These are phyloP conservation scores for Empis livida DNA, from an alignment of 2,888 invertebrate genomes.

Conservation along the genomic window DNA sequence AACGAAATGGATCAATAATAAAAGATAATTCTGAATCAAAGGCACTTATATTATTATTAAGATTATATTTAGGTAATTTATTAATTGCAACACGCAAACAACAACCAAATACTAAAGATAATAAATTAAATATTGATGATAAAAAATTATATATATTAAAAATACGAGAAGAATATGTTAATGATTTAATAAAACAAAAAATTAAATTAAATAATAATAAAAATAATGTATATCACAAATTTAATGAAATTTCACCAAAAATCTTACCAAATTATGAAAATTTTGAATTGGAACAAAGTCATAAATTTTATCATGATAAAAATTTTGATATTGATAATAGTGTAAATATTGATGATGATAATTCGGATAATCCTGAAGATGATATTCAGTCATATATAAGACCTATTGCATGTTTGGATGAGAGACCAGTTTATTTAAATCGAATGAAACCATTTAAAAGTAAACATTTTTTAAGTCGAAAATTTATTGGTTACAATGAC, in stretches of 20 bases:
- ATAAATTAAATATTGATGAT: neutral
- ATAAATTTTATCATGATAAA: neutral
- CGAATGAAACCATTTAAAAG: constrained; percentile 29
- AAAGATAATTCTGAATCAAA: neutral
- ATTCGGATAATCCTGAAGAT: constrained; percentile 7
- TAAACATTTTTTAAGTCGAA: constrained; percentile 26
- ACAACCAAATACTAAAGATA: no score
- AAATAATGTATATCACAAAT: neutral
- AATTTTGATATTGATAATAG: neutral
- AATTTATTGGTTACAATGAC: constrained; percentile 28
- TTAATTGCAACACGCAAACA: neutral
- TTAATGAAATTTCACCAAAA: neutral
- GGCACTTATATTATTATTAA: neutral
- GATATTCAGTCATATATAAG: constrained; percentile 23
- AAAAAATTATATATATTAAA: neutral
- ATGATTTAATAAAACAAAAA: neutral
- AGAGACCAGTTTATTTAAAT: constrained; percentile 30
- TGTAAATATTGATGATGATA: neutral
- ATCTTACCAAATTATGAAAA: neutral
- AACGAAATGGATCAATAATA: no score
- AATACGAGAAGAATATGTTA: neutral
- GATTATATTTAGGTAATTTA: constrained; percentile 2
- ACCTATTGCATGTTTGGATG: constrained; percentile 28
- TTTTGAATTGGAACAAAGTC: neutral
- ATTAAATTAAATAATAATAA: neutral